These are phyloP conservation scores for Onychomys leucogaster DNA, from an alignment of 2,797 vertebrate species.

Conservation along the genomic window DNA sequence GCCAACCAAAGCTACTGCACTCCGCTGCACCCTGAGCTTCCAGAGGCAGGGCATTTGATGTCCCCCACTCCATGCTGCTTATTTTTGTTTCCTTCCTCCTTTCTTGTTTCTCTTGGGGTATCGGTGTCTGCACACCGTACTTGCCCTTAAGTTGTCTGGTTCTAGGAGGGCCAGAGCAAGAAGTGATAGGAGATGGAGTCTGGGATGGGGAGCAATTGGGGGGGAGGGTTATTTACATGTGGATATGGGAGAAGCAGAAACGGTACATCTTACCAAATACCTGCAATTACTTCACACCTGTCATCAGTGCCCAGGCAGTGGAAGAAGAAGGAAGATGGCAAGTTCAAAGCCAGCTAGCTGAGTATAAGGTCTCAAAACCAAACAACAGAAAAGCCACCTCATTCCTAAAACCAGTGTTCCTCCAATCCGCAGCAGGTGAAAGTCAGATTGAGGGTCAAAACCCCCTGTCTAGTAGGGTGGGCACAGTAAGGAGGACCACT, in stretches of 20 bases:
- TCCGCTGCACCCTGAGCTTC: neutral
- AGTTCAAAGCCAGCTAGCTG: neutral
- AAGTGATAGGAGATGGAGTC: neutral
- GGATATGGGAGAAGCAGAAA: neutral
- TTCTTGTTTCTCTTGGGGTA: slow-evolving; percentile 23
- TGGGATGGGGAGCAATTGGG: neutral
- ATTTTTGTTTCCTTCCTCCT: neutral
- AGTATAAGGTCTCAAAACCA: neutral
- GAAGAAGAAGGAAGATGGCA: neutral
- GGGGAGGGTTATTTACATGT: neutral
- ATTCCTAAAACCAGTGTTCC: neutral
- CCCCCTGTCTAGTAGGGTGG: neutral
- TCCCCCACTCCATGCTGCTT: neutral
- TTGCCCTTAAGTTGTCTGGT: slow-evolving; percentile 23
- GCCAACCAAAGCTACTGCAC: neutral
- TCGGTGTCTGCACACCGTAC: neutral
- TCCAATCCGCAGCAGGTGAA: neutral
- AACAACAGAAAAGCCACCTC: neutral
- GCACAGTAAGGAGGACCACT: neutral
- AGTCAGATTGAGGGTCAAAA: slow-evolving; percentile 34
- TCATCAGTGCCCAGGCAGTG: too few relatives aligned
- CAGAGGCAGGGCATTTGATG: neutral
- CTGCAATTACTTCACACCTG: neutral
- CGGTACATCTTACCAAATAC: neutral
- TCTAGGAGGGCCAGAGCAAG: neutral